Base-by-base conservation (phyloP, 2,113 vertebrate species). In the Coptodon bakossiorum region DNA sequence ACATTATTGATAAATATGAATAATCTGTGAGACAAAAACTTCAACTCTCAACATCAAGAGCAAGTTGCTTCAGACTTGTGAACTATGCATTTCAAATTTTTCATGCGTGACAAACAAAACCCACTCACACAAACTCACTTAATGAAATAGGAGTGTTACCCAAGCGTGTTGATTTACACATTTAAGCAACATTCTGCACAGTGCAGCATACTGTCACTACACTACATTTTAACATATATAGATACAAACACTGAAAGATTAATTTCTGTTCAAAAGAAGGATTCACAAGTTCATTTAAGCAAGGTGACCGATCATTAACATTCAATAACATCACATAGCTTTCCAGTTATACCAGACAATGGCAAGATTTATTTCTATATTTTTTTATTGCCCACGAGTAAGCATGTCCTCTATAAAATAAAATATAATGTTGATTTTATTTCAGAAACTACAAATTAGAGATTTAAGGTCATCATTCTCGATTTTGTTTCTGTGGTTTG, bases 51-150 rank as follows among this genome's bases (percentile, higher is more conserved):
- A 29, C 56, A 68, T 40, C 19, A 22, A 13, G 63, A 22, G 19
- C 19, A 19, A 66, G 63, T 13, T n/a, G n/a, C 36, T 71, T 71
- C n/a, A 71, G n/a, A n/a, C 3, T 71, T 43, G 38, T 14, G 36
- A 71, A 43, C n/a, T 24, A 0, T 24, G n/a, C 36, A 43, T 24
- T 71, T 43, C 66, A 36, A 9, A 40, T 0, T 40, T 40, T 40
- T 40, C 34, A 5, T 68, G n/a, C 12, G 0, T 40, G 36, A 68
- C 36, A 68, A 40, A 40, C 34, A 24, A 68, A 71, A 40, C 7
- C 0, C 36, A 24, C 7, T 71, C 19, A 38, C 1, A 1, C 17
- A 66, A 5, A 66, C 34, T 38, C 36, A 38, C 4, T n/a, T n/a
- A n/a, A 68, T 68, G 11, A 38, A 38, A 68, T 13, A n/a, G 6